These are phyloP conservation scores for Onthophagus taurus DNA, from an alignment of 1,140 invertebrate species.

Conservation along the genomic window DNA sequence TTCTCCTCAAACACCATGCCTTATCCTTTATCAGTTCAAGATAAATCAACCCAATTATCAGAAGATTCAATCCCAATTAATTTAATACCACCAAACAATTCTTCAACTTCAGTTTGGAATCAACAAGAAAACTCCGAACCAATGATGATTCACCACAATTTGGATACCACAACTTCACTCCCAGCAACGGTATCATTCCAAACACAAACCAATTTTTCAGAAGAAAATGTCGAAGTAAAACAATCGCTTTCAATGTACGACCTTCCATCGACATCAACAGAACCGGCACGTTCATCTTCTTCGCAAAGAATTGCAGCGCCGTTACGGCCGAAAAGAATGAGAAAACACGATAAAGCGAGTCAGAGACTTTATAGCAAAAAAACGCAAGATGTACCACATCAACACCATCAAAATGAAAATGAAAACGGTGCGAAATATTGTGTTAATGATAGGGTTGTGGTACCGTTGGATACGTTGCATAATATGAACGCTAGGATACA, in stretches of 20 bases:
- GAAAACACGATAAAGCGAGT: slow-evolving; percentile 29
- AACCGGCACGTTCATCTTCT: neutral
- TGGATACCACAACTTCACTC: neutral
- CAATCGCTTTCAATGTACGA: slow-evolving; percentile 12
- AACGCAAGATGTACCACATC: neutral
- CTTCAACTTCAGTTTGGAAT: slow-evolving; percentile 1
- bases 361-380: slow-evolving; percentile 13
- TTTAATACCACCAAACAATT: neutral
- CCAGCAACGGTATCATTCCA: slow-evolving; percentile 6
- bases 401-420: neutral
- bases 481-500: slow-evolving; percentile 41
- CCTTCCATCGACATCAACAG: slow-evolving; percentile 12
- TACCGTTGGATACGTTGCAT: slow-evolving; percentile 37
- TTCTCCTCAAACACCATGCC: slow-evolving; percentile 20
- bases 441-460: slow-evolving; percentile 23
- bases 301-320: slow-evolving; percentile 25
- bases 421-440: no score
- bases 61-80: neutral
- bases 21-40: slow-evolving; percentile 9
- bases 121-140: slow-evolving; percentile 1
- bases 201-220: no score
- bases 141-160: neutral
- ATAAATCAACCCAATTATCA: neutral
- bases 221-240: slow-evolving; percentile 1
- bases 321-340: slow-evolving; percentile 30